Percentiles rank a stretch among this genome's conserved stretches.
These are phyloP conservation scores for Dufourea novaeangliae DNA, from an alignment of 1,140 invertebrate species.

Conservation along the genomic window DNA sequence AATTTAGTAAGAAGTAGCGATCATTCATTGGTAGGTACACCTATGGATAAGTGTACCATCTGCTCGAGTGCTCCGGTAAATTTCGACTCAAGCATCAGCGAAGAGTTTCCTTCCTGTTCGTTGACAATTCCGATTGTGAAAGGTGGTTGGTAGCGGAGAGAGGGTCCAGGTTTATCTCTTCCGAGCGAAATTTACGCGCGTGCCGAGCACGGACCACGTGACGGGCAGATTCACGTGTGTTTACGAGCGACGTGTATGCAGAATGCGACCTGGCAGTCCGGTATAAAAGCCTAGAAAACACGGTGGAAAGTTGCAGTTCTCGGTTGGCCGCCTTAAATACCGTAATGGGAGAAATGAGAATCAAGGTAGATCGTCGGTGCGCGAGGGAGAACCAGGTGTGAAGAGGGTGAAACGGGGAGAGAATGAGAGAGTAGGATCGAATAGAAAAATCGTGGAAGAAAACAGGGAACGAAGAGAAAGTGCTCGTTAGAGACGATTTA, in stretches of 20 bases:
- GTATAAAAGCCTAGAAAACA: slow-evolving; percentile 78
- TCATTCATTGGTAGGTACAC: too few relatives aligned
- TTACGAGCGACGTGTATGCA: slow-evolving; percentile 22
- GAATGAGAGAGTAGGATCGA: not conserved
- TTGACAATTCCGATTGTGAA: slow-evolving; percentile 11
- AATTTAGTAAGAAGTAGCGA: too few relatives aligned
- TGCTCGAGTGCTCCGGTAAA: too few relatives aligned
- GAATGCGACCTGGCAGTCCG: slow-evolving; percentile 11
- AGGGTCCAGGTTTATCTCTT: not conserved
- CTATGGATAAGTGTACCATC: too few relatives aligned
- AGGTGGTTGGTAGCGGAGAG: not conserved
- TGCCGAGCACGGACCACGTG: slow-evolving; percentile 14
- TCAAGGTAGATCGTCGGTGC: slow-evolving; percentile 71
- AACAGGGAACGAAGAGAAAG: slow-evolving; percentile 12
- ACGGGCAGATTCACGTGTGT: slow-evolving; percentile 39
- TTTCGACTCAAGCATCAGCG: not conserved
- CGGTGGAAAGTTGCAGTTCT: slow-evolving; percentile 77
- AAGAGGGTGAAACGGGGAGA: not conserved
- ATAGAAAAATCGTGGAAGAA: not conserved
- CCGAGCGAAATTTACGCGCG: slow-evolving; percentile 41
- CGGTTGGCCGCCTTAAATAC: slow-evolving; percentile 72
- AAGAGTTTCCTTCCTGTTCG: not conserved
- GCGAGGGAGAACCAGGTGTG: not conserved
- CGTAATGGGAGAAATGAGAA: slow-evolving; percentile 72
- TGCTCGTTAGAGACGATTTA: not conserved